Percentiles rank a stretch among this genome's conserved stretches.
Conservation (phyloP, 2,888 invertebrate genomes). For the Caenorhabditis zanzibari region DNA sequence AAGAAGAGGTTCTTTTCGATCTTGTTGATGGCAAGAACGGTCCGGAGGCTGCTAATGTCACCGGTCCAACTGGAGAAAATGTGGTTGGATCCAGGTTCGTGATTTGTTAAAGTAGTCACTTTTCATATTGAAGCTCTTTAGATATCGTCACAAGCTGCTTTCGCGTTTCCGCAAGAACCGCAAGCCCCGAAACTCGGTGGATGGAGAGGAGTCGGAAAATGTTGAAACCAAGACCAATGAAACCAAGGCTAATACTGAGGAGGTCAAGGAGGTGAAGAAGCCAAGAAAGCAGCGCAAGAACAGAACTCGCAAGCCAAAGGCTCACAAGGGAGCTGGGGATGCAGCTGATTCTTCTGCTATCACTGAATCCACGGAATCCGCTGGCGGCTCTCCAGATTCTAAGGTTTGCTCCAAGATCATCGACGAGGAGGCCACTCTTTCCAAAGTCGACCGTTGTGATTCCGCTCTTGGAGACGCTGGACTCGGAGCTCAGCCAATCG, state of each 20-base stretch:
- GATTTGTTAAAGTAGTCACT: not conserved
- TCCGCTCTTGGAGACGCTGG: constrained; percentile 54
- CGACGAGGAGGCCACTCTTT: constrained; percentile 38
- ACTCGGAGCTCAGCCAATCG: constrained; percentile 64
- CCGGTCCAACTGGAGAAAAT: constrained; percentile 95
- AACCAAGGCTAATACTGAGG: not conserved
- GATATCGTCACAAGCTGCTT: constrained; percentile 64
- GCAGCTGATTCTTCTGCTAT: constrained; percentile 19
- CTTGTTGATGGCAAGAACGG: constrained; percentile 91
- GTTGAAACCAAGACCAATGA: constrained; percentile 18
- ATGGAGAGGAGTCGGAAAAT: constrained; percentile 29
- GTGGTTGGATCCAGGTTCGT: constrained; percentile 88
- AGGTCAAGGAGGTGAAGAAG: constrained; percentile 45
- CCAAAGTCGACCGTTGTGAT: constrained; percentile 56
- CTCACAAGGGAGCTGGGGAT: constrained; percentile 46
- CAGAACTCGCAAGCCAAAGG: constrained; percentile 45
- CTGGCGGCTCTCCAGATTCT: constrained; percentile 30
- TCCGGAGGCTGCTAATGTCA: constrained; percentile 93
- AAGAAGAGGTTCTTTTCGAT: constrained; percentile 76
- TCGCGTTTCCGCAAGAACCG: constrained; percentile 66
- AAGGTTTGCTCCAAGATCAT: constrained; percentile 49
- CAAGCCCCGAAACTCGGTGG: constrained; percentile 42
- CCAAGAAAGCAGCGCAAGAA: constrained; percentile 58
- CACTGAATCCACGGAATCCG: constrained; percentile 31
- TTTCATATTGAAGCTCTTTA: constrained; percentile 6